A percentile compares a stretch with the other conserved stretches of the same genome.
Conservation (phyloP, 2,797 vertebrate genomes). For the Bucorvus abyssinicus region DNA sequence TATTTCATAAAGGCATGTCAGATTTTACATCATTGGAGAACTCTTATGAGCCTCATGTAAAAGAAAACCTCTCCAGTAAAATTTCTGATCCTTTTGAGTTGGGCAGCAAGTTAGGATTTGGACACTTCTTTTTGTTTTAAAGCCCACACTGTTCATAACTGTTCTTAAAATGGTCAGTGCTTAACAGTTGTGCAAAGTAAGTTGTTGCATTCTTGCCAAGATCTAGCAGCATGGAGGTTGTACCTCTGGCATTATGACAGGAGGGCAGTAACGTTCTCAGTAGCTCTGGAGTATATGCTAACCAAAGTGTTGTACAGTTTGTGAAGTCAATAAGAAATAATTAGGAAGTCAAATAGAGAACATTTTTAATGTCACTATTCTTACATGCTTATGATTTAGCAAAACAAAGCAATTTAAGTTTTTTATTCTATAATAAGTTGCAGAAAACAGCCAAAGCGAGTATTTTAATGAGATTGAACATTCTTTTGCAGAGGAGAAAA, state of each 20-base stretch:
- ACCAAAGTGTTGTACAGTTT: background rate
- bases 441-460: background rate
- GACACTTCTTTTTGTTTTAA: background rate
- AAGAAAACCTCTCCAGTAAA: background rate
- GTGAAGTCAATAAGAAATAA: background rate
- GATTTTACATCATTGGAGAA: background rate
- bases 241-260: background rate
- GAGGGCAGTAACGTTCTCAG: background rate
- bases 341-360: background rate
- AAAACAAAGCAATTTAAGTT: background rate
- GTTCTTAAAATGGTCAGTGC: background rate
- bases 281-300: background rate
- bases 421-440: background rate
- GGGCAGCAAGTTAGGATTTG: background rate
- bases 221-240: background rate
- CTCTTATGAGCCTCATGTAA: background rate
- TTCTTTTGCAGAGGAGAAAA: slow-evolving; percentile 89
- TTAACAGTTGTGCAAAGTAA: background rate
- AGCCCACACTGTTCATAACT: background rate
- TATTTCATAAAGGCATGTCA: background rate
- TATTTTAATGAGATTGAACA: background rate
- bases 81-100: background rate
- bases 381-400: background rate
- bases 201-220: background rate
- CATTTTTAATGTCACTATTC: background rate